Evolutionary conservation across 2,113 vertebrate species (phyloP), one percentile per base, ranked within the genome.

Genomic region (Engystomops pustulosus): DNA sequence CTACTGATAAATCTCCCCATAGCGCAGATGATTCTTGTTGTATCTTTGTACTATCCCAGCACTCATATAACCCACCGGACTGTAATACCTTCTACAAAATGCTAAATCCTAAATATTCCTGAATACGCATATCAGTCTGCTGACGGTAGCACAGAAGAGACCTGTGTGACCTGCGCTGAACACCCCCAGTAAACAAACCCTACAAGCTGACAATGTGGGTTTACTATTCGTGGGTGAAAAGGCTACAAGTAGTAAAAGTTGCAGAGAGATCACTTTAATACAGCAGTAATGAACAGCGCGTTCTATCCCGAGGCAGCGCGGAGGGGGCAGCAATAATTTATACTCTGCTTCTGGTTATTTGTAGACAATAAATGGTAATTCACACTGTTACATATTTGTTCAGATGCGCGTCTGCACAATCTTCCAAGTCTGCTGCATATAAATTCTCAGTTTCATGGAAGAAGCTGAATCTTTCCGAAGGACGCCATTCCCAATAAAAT

Each of bases 311-410:
- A 38, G 75, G 75, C 75, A 58, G 51, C 11, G 12, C 6, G 41
- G 75, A 60, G 23, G 75, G 74, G 34, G 34, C 47, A 78, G 75
- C 75, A 78, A 78, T 78, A 58, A 78, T 78, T 78, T 78, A 78
- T 78, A 78, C 18, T 58, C 51, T n/a, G 75, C 75, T 78, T 60
- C 75, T 78, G 75, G 75, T 58, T 78, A 78, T 58, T 41, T 78
- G 75, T 38, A 60, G 75, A 25, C 75, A 78, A 38, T 38, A 78
- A 58, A 78, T 78, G 75, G 75, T 58, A 78, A 78, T 78, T 60
- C 75, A 41, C 36, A 58, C 53, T 23, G 51, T 41, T 58, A 78
- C 75, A 58, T 78, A 78, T 78, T 78, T 78, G 75, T 60, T 78
- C 60, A 60, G 75, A 78, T 78, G 51, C 51, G 9, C 18, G 75